Base-by-base conservation (phyloP, 2,888 invertebrate genomes). In the Ormyrus pomaceus region DNA sequence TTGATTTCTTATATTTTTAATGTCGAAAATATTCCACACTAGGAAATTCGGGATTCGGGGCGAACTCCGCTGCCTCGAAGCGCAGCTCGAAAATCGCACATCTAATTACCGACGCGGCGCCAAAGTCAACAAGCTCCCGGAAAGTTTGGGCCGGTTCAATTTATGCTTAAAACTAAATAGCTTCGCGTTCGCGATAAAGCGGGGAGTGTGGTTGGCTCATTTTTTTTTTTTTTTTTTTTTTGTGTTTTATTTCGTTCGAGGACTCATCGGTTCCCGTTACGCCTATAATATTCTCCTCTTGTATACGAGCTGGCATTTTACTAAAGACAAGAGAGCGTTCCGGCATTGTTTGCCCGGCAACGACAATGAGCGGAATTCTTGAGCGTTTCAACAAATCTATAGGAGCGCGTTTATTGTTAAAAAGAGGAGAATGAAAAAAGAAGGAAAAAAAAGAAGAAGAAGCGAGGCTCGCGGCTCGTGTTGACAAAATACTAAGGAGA, bases 311-410 rank as follows among this genome's bases (percentile, higher is more conserved):
- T 53, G 61, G 64, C 76, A 70, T 81, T 65, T 70, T 59, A 77
- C 65, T 55, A 68, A 72, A 80, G 76, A 45, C 71, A 50, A 59
- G 72, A 51, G 68, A 11, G 58, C n/a, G 53, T 51, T 53, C 64
- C 9, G 50, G 74, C 61, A 71, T 81, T 81, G 81, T 81, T 81
- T 81, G 69, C 53, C 45, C 64, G 61, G 0, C 55, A 6, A 76
- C 86, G 84, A 89, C 89, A 89, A 89, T 89, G 87, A 83, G 78
- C 82, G 87, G 87, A 87, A 89, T 89, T 89, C 88, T 87, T 88
- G 82, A 82, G 81, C 83, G 82, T 81, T 84, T 83, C 86, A 89
- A 89, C 88, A 89, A 88, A 87, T 85, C 83, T 80, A 77, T 82
- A 79, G 56, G 68, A 72, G 81, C 79, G 82, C 83, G 85, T 82